These are phyloP conservation scores for Cyclopterus lumpus DNA, from an alignment of 2,797 vertebrate genomes.

Conservation along the genomic window DNA sequence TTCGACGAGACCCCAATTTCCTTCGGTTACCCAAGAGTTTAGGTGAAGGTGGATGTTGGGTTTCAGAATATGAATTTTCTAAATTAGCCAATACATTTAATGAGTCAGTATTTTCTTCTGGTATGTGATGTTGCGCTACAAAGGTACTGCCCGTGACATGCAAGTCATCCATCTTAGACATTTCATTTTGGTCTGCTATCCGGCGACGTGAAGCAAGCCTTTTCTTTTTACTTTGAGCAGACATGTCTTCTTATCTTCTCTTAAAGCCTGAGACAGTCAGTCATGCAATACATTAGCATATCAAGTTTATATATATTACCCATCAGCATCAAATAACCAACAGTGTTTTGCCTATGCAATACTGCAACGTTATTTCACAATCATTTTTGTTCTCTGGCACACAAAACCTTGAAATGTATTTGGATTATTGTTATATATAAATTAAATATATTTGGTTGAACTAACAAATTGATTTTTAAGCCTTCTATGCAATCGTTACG, in stretches of 20 bases:
- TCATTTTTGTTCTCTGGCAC: background rate
- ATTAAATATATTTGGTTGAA: background rate
- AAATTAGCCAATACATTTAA: slow-evolving; percentile 11
- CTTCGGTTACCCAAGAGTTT: slow-evolving; percentile 55
- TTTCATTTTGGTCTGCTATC: slow-evolving; percentile 28
- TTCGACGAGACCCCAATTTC: slow-evolving; percentile 79
- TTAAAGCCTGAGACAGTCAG: slow-evolving; percentile 50
- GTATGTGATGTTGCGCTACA: background rate
- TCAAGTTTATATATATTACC: background rate
- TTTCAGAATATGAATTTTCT: slow-evolving; percentile 37
- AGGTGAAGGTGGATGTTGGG: slow-evolving; percentile 1
- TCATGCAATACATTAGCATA: slow-evolving; percentile 21
- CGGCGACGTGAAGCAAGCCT: slow-evolving; percentile 70
- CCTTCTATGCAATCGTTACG: background rate
- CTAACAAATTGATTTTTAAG: background rate
- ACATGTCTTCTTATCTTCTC: slow-evolving; percentile 67
- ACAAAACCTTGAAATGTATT: background rate
- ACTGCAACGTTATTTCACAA: background rate
- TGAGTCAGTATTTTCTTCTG: slow-evolving; percentile 20
- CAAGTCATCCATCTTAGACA: slow-evolving; percentile 8
- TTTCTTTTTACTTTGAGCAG: slow-evolving; percentile 70
- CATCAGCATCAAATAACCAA: background rate
- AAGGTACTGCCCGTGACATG: background rate
- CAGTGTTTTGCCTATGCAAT: background rate
- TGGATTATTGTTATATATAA: background rate